Evolutionary conservation across 2,797 vertebrate genomes (phyloP).

Genomic region (Trematomus bernacchii): DNA sequence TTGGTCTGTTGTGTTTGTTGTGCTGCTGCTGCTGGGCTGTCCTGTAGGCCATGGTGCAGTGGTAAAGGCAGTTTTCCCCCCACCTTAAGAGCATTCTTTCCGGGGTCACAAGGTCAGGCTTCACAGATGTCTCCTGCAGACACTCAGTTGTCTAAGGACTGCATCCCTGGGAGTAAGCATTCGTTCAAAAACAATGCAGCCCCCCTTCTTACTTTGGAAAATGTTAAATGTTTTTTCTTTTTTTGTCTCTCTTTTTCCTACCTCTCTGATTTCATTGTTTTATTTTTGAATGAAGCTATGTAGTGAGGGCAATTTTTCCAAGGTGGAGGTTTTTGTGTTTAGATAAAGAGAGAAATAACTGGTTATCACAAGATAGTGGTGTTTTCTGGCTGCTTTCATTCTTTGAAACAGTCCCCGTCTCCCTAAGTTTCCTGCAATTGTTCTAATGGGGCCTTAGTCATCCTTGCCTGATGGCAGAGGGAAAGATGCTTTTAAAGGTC

Average conservation of each 20-base stretch:
- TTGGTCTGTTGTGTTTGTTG: constrained; percentile 70
- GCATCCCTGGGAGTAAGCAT: constrained; percentile 88
- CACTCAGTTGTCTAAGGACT: constrained; percentile 92
- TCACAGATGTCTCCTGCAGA: constrained; percentile 94
- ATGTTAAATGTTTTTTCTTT: constrained; percentile 74
- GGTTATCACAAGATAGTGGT: constrained; percentile 82
- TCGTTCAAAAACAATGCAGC: constrained; percentile 88
- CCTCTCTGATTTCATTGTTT: constrained; percentile 69
- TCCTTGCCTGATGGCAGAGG: constrained; percentile 78
- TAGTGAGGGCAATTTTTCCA: constrained; percentile 70
- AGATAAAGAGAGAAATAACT: constrained; percentile 77
- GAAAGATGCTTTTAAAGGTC: constrained; percentile 80
- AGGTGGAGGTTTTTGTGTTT: constrained; percentile 73
- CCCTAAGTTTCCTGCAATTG: constrained; percentile 87
- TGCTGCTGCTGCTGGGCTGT: constrained; percentile 77
- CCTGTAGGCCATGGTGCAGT: constrained; percentile 83
- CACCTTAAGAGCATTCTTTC: constrained; percentile 95
- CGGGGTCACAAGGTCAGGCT: constrained; percentile 91
- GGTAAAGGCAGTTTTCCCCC: constrained; percentile 81
- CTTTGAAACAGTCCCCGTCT: constrained; percentile 83
- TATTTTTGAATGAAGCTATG: constrained; percentile 69
- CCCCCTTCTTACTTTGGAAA: constrained; percentile 77
- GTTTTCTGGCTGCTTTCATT: constrained; percentile 81
- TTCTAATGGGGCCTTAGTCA: constrained; percentile 85
- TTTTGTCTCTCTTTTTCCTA: constrained; percentile 38